Evolutionary conservation across 2,888 invertebrate genomes (phyloP), one percentile per base, ranked within the genome.

Genomic region (Gari tellinella): DNA sequence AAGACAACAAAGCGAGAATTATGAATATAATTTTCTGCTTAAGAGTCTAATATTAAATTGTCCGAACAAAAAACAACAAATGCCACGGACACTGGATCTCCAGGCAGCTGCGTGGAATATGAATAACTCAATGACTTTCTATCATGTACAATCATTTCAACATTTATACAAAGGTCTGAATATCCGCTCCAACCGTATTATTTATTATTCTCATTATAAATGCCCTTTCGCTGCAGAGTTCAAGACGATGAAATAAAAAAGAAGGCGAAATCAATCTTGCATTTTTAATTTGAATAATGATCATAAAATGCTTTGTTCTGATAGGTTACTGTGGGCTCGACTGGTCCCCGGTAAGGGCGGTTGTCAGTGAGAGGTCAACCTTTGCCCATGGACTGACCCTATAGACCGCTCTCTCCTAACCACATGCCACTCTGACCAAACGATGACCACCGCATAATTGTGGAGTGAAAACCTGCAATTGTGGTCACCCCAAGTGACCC

Each of bases 251-350:
- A 69, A 72, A 74, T 70, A 69, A 74, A 74, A 78, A 78, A 64
- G 66, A 41, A 65, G 58, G 55, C 26, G 46, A 31, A 70, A 63
- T 67, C 60, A 66, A 76, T 76, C 76, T 78, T 78, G 78, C 73
- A 78, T 78, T 78, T 78, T 78, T 74, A 74, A 78, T 78, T 78
- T 78, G 65, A 70, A 78, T 78, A 78, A 78, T 74, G 78, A 78
- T 52, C 69, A 69, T 74, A 61, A 67, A 66, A 74, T 38, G 66
- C 70, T 70, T 73, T 73, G 73, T 78, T 78, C 78, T 57, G 61
- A 52, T 26, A 58, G 67, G 67, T 61, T 66, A 61, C 45, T 53
- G 49, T 53, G 70, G 75, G 63, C 58, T 69, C 61, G 73, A 63
- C 63, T 57, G 66, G 66, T 55, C 49, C 52, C 48, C 25, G 48